phyloP scores from a whole-genome alignment of 2,113 vertebrate species.

The Polyodon spathula region DNA sequence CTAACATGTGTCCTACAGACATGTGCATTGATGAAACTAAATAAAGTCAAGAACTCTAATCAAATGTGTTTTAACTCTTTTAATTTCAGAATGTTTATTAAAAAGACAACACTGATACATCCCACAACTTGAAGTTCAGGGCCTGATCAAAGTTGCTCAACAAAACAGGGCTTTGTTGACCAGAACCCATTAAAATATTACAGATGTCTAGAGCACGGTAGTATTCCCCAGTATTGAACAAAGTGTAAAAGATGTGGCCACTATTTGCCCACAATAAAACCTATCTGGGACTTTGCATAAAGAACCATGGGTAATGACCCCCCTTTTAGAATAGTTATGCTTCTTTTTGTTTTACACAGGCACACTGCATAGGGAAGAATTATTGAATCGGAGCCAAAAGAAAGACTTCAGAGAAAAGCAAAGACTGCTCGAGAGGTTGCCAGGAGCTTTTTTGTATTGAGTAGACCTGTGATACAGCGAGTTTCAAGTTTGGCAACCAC shows the following conservation, averaged over 20 bases:
- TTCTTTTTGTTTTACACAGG: slow-evolving; percentile 1
- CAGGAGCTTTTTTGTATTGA: slow-evolving; percentile 35
- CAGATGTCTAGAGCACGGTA: slow-evolving; percentile 14
- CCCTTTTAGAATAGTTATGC: slow-evolving; percentile 11
- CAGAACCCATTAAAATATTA: slow-evolving; percentile 28
- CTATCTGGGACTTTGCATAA: slow-evolving; percentile 13
- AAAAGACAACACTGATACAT: no score
- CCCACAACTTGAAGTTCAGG: no score
- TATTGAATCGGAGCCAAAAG: slow-evolving; percentile 21
- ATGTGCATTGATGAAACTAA: no score
- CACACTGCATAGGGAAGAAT: slow-evolving; percentile 2
- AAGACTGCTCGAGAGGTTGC: slow-evolving; percentile 36
- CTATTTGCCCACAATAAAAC: slow-evolving; percentile 20
- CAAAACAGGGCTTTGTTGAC: slow-evolving; percentile 23
- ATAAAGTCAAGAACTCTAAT: no score
- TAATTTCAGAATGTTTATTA: no score
- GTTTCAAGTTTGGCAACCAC: slow-evolving; percentile 25
- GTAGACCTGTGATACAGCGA: slow-evolving; percentile 39
- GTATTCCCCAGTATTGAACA: slow-evolving; percentile 12
- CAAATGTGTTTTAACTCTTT: no score
- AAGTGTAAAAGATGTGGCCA: slow-evolving; percentile 21
- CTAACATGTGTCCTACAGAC: no score
- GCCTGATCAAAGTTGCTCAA: slow-evolving; percentile 5
- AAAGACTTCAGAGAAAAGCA: slow-evolving; percentile 31
- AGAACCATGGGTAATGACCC: slow-evolving; percentile 18